Evolutionary conservation across 2,797 vertebrate species (phyloP).

Genomic region (Siniperca obscura): DNA sequence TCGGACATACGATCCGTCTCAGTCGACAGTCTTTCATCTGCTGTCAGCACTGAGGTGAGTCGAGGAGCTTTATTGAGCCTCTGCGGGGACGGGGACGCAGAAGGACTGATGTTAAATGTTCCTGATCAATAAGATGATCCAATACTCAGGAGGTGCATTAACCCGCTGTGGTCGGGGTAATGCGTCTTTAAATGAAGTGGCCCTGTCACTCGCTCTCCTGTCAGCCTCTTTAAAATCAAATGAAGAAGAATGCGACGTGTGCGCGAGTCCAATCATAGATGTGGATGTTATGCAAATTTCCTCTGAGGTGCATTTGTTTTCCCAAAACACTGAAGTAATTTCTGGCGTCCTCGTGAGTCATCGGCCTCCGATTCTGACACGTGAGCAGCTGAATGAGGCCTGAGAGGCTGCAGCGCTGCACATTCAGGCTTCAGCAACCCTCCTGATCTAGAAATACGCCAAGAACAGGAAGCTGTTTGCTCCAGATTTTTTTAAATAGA

Average conservation of each 20-base stretch:
- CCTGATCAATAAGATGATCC: slow-evolving; percentile 46
- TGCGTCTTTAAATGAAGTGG: slow-evolving; percentile 43
- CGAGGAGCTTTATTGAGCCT: slow-evolving; percentile 29
- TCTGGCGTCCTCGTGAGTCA: not conserved
- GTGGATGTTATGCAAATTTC: not conserved
- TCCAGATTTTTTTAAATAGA: too few relatives aligned
- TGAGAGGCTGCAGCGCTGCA: not conserved
- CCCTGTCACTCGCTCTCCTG: not conserved
- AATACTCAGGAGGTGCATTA: slow-evolving; percentile 32
- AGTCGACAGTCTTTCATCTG: slow-evolving; percentile 20
- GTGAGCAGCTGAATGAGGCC: not conserved
- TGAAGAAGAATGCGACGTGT: not conserved
- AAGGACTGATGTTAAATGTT: slow-evolving; percentile 30
- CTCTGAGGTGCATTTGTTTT: slow-evolving; percentile 20
- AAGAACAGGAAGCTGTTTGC: not conserved
- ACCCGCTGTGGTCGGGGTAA: slow-evolving; percentile 5
- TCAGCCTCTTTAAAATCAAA: slow-evolving; percentile 8
- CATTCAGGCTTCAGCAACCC: not conserved
- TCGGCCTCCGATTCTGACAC: not conserved
- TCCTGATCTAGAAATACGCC: not conserved
- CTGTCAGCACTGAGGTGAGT: slow-evolving; percentile 40
- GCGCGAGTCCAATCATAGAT: not conserved
- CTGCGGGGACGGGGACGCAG: not conserved
- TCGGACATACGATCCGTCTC: slow-evolving; percentile 44
- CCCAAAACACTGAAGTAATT: slow-evolving; percentile 35